Conservation (phyloP, 2,888 invertebrate species). For the Odontothrips loti region DNA sequence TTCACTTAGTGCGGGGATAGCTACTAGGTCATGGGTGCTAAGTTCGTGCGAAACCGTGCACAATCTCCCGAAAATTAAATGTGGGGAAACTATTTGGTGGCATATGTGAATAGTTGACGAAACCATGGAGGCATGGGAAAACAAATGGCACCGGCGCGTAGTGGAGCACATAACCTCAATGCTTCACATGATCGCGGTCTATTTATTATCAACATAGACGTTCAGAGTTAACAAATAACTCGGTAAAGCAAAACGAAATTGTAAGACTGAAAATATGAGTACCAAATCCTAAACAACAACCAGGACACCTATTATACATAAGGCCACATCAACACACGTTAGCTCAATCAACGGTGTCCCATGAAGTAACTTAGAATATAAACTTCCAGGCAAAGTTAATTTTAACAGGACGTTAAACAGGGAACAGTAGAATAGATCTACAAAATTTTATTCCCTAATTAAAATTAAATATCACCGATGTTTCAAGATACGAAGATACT, state of each 20-base stretch:
- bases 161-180: neutral
- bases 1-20: too few species aligned
- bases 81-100: too few species aligned
- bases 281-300: neutral
- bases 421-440: neutral
- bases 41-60: too few species aligned
- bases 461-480: neutral
- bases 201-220: too few species aligned
- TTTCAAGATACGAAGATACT: neutral
- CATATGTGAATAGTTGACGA: too few species aligned
- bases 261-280: neutral
- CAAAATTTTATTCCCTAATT: neutral
- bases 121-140: neutral
- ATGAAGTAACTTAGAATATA: neutral
- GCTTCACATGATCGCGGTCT: neutral
- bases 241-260: neutral
- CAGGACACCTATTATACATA: neutral
- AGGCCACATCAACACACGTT: slow-evolving; percentile 19
- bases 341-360: neutral
- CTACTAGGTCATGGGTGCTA: too few species aligned
- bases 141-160: neutral
- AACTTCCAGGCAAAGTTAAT: too few species aligned
- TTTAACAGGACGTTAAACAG: neutral
- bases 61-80: too few species aligned
- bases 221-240: too few species aligned